These are phyloP conservation scores for Hirtodrosophila histrioides DNA, from an alignment of 2,888 invertebrate species.

Conservation along the genomic window DNA sequence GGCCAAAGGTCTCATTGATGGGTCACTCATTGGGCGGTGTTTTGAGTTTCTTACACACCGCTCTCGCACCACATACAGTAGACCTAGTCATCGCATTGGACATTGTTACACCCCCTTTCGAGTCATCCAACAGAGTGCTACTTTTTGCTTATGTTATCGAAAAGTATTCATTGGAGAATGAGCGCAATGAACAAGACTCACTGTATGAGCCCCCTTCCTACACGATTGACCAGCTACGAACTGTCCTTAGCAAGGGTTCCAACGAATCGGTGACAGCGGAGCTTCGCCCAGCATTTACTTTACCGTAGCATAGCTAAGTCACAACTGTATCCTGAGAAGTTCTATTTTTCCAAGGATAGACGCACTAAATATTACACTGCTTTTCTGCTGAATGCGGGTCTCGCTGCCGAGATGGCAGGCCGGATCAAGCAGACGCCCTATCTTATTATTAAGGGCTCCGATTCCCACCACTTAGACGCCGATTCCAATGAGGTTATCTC, in stretches of 20 bases:
- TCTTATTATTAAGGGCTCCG: constrained; percentile 87
- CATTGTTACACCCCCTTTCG: constrained; percentile 36
- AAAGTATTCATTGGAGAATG: constrained; percentile 84
- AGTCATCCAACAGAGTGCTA: neutral
- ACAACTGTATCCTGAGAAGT: constrained; percentile 85
- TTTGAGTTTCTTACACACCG: constrained; percentile 86
- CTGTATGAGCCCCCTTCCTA: constrained; percentile 86
- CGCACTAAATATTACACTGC: constrained; percentile 60
- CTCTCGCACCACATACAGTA: constrained; percentile 84
- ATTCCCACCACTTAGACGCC: constrained; percentile 85
- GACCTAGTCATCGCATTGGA: constrained; percentile 74
- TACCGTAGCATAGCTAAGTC: constrained; percentile 86
- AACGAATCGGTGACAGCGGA: constrained; percentile 86
- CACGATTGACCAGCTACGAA: constrained; percentile 86
- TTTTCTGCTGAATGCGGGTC: constrained; percentile 69
- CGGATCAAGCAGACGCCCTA: constrained; percentile 86
- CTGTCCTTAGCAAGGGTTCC: constrained; percentile 86
- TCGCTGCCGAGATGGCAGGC: constrained; percentile 85
- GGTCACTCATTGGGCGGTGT: constrained; percentile 88
- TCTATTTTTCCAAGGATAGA: constrained; percentile 82
- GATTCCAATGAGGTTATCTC: constrained; percentile 85
- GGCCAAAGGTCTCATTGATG: constrained; percentile 88
- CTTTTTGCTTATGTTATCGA: constrained; percentile 44
- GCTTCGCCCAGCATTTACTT: constrained; percentile 85
- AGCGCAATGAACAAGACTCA: constrained; percentile 59